These are phyloP conservation scores for Ceyx cyanopectus DNA, from an alignment of 2,113 vertebrate species.

Conservation along the genomic window DNA sequence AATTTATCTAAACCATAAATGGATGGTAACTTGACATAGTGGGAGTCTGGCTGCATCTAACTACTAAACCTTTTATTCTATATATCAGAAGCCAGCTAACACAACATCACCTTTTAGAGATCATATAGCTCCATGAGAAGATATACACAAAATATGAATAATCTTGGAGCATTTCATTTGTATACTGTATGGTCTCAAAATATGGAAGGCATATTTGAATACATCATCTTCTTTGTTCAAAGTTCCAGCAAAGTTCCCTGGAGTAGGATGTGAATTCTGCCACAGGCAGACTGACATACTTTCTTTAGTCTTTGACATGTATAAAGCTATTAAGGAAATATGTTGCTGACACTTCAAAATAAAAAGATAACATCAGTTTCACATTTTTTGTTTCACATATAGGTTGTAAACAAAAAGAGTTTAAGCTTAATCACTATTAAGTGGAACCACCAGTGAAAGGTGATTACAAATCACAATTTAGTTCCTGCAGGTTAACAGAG, in stretches of 20 bases:
- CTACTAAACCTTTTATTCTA: conserved; percentile 20
- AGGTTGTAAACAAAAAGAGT: conserved; percentile 31
- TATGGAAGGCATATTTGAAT: conserved; percentile 9
- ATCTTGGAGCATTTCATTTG: neutral
- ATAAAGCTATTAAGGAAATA: conserved; percentile 31
- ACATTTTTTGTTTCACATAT: neutral
- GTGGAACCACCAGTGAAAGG: neutral
- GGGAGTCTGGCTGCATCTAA: conserved; percentile 28
- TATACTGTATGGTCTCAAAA: neutral
- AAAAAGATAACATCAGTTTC: conserved; percentile 43
- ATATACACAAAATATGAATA: neutral
- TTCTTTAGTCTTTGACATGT: conserved; percentile 30
- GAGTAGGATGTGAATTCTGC: conserved; percentile 43
- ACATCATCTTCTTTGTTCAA: conserved; percentile 10
- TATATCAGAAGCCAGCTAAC: neutral
- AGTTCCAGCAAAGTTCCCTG: conserved; percentile 21
- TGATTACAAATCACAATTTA: neutral
- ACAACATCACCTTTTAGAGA: neutral
- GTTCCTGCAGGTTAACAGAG: neutral
- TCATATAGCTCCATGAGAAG: neutral
- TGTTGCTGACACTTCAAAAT: conserved; percentile 25
- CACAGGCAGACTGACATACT: neutral
- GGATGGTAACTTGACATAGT: conserved; percentile 65
- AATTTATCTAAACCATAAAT: conserved; percentile 81
- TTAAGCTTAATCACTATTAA: neutral